phyloP scores from a whole-genome alignment of 2,888 invertebrate genomes.

The Chrysina gloriosa region DNA sequence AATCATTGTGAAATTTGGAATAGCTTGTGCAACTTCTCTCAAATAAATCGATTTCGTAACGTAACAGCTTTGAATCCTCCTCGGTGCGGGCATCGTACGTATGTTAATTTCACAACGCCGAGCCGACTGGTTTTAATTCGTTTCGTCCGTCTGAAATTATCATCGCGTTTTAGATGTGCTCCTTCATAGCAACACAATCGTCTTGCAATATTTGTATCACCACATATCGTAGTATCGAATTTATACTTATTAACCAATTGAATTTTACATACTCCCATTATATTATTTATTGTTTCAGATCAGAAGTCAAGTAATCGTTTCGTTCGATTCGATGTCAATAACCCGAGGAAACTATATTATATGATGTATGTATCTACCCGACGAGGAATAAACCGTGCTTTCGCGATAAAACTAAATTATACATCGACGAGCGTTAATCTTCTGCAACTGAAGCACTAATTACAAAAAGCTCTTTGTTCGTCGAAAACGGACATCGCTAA shows the following conservation, averaged over 20 bases:
- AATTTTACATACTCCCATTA: neutral
- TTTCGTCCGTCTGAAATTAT: too few relatives aligned
- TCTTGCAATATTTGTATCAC: conserved; percentile 11
- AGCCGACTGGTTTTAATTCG: neutral
- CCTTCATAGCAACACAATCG: conserved; percentile 10
- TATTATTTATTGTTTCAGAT: conserved; percentile 18
- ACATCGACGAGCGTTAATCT: conserved; percentile 10
- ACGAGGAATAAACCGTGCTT: neutral
- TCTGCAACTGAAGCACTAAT: conserved; percentile 14
- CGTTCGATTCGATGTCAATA: conserved; percentile 30
- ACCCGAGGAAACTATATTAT: conserved; percentile 22
- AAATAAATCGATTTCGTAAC: conserved; percentile 19
- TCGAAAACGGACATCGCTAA: neutral
- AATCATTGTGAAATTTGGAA: conserved; percentile 28
- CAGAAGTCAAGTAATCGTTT: conserved; percentile 19
- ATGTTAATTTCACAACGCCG: conserved; percentile 10
- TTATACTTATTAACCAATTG: conserved; percentile 14
- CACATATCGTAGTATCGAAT: neutral
- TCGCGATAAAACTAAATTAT: conserved; percentile 13
- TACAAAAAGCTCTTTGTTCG: conserved; percentile 9
- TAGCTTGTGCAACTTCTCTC: conserved; percentile 23
- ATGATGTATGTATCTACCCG: too few relatives aligned
- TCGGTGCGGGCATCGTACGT: neutral
- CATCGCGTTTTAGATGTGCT: too few relatives aligned
- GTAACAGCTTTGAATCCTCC: neutral